Evolutionary conservation across 23 tunicate genomes (phyloP).

Genomic region (Aplidium turbinatum): DNA sequence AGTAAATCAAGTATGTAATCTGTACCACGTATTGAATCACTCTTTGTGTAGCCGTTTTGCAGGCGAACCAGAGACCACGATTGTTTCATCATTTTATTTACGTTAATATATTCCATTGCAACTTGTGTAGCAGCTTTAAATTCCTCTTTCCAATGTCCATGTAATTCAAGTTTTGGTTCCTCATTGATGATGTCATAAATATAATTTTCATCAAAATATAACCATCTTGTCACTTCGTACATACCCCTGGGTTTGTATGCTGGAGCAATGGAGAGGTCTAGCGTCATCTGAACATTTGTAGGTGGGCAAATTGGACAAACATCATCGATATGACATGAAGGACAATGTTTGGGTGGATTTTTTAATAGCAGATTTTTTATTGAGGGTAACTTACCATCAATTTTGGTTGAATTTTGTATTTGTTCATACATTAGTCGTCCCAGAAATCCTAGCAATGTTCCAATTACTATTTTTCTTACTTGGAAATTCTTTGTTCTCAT

Average conservation of each 20-base stretch:
- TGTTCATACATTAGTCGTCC: neutral
- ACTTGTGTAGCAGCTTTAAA: conserved; percentile 59
- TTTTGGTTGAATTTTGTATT: too few relatives aligned
- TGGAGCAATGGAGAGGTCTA: neutral
- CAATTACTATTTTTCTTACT: neutral
- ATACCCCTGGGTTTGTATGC: conserved; percentile 89
- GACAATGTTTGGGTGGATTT: too few relatives aligned
- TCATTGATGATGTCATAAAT: conserved; percentile 92
- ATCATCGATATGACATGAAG: too few relatives aligned
- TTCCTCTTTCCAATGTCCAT: conserved; percentile 61
- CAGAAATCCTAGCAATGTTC: neutral
- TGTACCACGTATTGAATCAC: conserved; percentile 66
- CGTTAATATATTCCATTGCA: conserved; percentile 75
- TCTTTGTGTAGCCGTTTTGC: conserved; percentile 65
- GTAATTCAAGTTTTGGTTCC: conserved; percentile 54
- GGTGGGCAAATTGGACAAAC: conserved; percentile 19
- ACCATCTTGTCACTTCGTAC: conserved; percentile 94
- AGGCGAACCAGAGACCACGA: conserved; percentile 53
- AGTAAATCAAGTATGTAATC: conserved; percentile 73
- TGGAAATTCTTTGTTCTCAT: too few relatives aligned
- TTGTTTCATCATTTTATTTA: conserved; percentile 58
- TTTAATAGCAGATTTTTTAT: too few relatives aligned
- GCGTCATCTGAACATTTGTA: neutral
- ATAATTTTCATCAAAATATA: conserved; percentile 51
- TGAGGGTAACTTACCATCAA: too few relatives aligned